phyloP scores from a whole-genome alignment of 2,797 vertebrate species.

The Phalanger gymnotis region DNA sequence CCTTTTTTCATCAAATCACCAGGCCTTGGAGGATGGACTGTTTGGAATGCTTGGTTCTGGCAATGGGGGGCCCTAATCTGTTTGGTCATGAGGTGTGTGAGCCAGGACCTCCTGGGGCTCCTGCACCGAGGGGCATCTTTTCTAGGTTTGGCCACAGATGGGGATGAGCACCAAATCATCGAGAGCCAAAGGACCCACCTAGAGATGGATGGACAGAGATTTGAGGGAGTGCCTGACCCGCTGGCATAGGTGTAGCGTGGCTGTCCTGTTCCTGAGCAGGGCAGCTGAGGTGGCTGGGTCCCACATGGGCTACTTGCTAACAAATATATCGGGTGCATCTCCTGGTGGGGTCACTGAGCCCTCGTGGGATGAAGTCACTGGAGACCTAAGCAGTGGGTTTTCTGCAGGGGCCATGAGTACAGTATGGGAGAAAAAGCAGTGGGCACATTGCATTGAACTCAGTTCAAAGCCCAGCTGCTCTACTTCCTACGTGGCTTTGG shows the following conservation, averaged over 20 bases:
- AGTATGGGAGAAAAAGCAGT: not conserved
- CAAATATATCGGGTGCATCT: not conserved
- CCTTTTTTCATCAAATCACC: not conserved
- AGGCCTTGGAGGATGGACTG: not conserved
- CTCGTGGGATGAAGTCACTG: not conserved
- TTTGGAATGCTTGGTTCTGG: not conserved
- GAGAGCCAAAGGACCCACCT: not conserved
- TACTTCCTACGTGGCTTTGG: not conserved
- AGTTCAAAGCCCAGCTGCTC: not conserved
- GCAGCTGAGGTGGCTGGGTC: no score
- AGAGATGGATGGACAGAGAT: fast-evolving
- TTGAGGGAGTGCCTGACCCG: not conserved
- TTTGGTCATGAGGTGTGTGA: not conserved
- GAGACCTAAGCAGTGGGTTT: not conserved
- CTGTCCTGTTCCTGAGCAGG: not conserved
- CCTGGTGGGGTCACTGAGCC: not conserved
- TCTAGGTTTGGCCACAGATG: not conserved
- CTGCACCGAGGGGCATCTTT: not conserved
- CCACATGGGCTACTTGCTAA: not conserved
- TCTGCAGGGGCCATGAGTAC: not conserved
- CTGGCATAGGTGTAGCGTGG: not conserved
- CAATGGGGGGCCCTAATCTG: not conserved
- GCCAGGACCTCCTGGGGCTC: not conserved
- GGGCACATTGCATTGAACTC: not conserved
- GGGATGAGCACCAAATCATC: not conserved